phyloP scores from a whole-genome alignment of 2,113 vertebrate genomes.

The Platanista minor region DNA sequence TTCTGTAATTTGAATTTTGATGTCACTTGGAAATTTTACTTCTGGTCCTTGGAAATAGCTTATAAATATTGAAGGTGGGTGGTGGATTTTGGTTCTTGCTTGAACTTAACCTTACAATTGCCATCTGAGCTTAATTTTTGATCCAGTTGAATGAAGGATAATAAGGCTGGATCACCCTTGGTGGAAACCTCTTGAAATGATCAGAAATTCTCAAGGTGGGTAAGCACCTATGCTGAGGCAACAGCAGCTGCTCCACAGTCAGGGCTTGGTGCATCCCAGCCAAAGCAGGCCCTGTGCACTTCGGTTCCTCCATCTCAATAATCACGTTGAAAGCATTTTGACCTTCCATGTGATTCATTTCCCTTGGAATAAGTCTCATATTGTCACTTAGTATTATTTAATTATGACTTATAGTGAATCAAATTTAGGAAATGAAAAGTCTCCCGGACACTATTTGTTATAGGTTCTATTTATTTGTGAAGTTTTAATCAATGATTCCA shows the following conservation, averaged over 20 bases:
- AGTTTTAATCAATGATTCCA: slow-evolving; percentile 23
- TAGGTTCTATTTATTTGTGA: slow-evolving; percentile 39
- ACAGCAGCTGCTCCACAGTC: rapidly evolving
- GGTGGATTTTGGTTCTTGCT: background rate
- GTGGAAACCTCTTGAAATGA: background rate
- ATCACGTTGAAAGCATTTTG: background rate
- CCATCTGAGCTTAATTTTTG: background rate
- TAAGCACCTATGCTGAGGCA: rapidly evolving
- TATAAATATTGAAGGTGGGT: background rate
- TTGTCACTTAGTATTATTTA: slow-evolving; percentile 1
- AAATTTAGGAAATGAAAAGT: background rate
- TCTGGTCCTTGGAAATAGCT: background rate
- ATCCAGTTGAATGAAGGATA: rapidly evolving
- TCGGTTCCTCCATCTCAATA: rapidly evolving
- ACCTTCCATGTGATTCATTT: background rate
- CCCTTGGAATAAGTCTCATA: background rate
- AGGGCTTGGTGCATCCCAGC: rapidly evolving
- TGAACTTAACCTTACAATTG: no score
- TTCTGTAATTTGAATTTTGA: background rate
- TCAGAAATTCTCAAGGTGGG: rapidly evolving
- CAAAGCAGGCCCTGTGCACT: rapidly evolving
- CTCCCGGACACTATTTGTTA: background rate
- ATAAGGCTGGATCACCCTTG: rapidly evolving
- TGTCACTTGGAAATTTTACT: background rate
- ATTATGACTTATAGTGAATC: background rate